These are phyloP conservation scores for Melinaea menophilus DNA, from an alignment of 2,888 invertebrate genomes.

Conservation along the genomic window DNA sequence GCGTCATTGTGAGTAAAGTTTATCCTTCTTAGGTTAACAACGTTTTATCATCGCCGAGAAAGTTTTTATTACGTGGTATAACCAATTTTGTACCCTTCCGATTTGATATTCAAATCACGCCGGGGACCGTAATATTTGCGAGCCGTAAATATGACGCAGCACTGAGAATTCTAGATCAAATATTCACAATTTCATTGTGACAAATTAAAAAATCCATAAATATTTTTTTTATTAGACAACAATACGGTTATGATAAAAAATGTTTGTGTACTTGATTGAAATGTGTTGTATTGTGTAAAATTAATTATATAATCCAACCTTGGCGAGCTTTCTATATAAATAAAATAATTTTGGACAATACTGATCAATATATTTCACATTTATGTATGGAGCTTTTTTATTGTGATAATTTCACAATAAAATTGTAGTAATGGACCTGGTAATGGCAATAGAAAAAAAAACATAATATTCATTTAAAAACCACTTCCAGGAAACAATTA, in stretches of 20 bases:
- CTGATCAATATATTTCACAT: too few species aligned
- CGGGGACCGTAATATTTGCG: slow-evolving; percentile 30
- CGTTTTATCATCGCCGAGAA: slow-evolving; percentile 6
- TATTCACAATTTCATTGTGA: slow-evolving; percentile 3
- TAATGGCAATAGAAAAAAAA: too few species aligned
- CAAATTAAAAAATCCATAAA: neutral
- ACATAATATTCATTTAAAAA: too few species aligned
- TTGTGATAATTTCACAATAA: too few species aligned
- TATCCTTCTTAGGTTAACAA: slow-evolving; percentile 1
- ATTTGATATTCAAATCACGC: slow-evolving; percentile 32
- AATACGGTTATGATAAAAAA: neutral
- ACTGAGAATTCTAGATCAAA: slow-evolving; percentile 16
- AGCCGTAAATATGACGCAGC: slow-evolving; percentile 25
- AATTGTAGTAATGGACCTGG: too few species aligned
- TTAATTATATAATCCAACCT: too few species aligned
- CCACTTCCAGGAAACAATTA: too few species aligned
- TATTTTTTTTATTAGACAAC: neutral
- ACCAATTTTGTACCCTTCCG: slow-evolving; percentile 19
- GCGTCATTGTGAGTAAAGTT: neutral
- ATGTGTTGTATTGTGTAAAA: too few species aligned
- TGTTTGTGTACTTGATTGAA: neutral
- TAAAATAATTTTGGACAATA: too few species aligned
- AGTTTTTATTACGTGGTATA: slow-evolving; percentile 7
- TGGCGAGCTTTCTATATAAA: too few species aligned
- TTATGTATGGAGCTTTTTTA: too few species aligned